Percentiles rank a stretch among this genome's conserved stretches.
phyloP scores from a whole-genome alignment of 2,797 vertebrate genomes.

The Amazonetta brasiliensis region DNA sequence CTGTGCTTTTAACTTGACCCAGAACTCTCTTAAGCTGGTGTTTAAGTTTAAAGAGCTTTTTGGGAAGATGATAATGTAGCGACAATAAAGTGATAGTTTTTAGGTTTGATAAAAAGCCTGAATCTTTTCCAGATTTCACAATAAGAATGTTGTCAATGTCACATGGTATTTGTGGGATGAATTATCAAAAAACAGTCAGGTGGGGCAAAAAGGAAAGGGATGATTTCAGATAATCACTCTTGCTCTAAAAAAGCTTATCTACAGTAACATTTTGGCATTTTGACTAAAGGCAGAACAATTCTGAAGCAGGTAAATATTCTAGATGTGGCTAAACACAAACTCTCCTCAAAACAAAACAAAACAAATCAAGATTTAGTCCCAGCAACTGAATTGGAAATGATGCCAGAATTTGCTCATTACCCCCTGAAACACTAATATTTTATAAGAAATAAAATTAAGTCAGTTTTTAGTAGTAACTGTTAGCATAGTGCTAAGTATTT shows the following conservation, averaged over 20 bases:
- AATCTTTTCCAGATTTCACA: slow-evolving; percentile 1
- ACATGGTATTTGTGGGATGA: background rate
- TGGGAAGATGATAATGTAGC: background rate
- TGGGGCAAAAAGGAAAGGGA: background rate
- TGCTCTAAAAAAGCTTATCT: background rate
- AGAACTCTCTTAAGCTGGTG: slow-evolving; percentile 13
- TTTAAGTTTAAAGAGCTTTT: slow-evolving; percentile 19
- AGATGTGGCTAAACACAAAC: background rate
- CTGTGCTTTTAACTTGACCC: slow-evolving; percentile 27
- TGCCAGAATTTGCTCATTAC: background rate
- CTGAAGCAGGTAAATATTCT: background rate
- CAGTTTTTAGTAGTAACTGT: background rate
- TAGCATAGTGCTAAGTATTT: background rate
- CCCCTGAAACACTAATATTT: background rate
- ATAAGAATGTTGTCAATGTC: background rate
- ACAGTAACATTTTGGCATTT: background rate
- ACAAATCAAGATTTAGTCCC: rapidly evolving
- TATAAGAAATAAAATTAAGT: background rate
- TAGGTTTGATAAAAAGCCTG: background rate
- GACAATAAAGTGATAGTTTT: background rate
- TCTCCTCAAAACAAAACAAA: background rate
- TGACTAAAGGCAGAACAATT: background rate
- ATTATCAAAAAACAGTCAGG: background rate
- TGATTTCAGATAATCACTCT: background rate
- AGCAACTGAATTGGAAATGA: background rate